These are phyloP conservation scores for Drosophila kuntzei DNA, from an alignment of 2,888 invertebrate species.

Conservation along the genomic window DNA sequence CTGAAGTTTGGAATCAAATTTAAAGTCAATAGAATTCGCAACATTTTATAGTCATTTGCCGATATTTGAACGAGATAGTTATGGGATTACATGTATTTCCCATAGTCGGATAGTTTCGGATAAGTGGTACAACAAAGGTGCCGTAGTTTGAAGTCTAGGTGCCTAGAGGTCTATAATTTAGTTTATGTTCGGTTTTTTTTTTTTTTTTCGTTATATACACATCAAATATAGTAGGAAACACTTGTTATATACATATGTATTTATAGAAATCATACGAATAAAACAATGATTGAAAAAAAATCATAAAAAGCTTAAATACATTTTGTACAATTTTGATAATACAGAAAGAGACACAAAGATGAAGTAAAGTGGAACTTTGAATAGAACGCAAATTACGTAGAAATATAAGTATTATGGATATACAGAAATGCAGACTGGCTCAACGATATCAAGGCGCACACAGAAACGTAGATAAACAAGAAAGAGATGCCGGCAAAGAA, in stretches of 20 bases:
- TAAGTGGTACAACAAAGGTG: constrained; percentile 47
- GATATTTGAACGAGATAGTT: constrained; percentile 12
- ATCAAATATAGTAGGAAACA: constrained; percentile 51
- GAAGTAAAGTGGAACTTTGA: constrained; percentile 48
- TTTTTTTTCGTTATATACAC: constrained; percentile 52
- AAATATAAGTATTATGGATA: constrained; percentile 37
- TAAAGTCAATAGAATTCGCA: constrained; percentile 25
- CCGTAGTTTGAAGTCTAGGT: constrained; percentile 49
- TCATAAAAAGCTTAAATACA: constrained; percentile 33
- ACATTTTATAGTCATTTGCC: constrained; percentile 14
- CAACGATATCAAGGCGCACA: constrained; percentile 70
- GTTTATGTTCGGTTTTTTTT: constrained; percentile 15
- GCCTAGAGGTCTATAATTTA: constrained; percentile 45
- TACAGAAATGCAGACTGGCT: constrained; percentile 75
- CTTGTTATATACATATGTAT: constrained; percentile 46
- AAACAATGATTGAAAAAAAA: constrained; percentile 35
- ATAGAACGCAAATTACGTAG: constrained; percentile 42
- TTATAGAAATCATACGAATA: constrained; percentile 45
- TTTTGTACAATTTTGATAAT: constrained; percentile 53
- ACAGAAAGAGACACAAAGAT: constrained; percentile 64
- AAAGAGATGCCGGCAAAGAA: constrained; percentile 50
- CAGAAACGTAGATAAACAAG: constrained; percentile 62
- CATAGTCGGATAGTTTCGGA: constrained; percentile 19
- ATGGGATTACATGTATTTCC: constrained; percentile 8
- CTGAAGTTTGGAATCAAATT: constrained; percentile 4